Evolutionary conservation across 2,888 invertebrate species (phyloP).

Genomic region (Cheilosia vulpina): DNA sequence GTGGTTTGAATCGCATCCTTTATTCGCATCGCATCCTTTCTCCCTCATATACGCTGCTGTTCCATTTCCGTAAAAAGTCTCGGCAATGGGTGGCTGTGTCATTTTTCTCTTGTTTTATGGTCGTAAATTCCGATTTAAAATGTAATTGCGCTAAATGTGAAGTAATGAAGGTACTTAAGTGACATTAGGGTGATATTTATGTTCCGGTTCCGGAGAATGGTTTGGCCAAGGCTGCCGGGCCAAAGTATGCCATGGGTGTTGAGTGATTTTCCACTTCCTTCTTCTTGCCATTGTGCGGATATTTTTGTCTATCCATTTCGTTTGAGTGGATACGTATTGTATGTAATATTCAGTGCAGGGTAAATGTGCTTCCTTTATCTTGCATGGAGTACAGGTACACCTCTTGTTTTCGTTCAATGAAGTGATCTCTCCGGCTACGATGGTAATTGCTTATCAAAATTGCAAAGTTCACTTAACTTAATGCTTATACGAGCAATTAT

Average conservation of each 20-base stretch:
- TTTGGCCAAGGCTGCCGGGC: slow-evolving; percentile 9
- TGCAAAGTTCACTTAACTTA: slow-evolving; percentile 73
- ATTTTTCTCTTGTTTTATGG: slow-evolving; percentile 73
- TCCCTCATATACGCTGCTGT: background rate
- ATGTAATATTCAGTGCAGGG: background rate
- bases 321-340: background rate
- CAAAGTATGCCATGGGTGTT: slow-evolving; percentile 23
- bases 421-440: slow-evolving; percentile 40
- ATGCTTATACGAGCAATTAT: slow-evolving; percentile 62
- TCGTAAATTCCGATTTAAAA: slow-evolving; percentile 75
- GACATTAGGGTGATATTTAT: slow-evolving; percentile 74
- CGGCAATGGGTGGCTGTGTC: slow-evolving; percentile 56
- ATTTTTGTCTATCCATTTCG: background rate
- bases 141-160: slow-evolving; percentile 75
- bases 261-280: slow-evolving; percentile 55
- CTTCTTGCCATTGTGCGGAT: background rate
- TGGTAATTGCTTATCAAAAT: slow-evolving; percentile 72
- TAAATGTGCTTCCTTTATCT: background rate
- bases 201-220: slow-evolving; percentile 56
- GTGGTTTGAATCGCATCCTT: slow-evolving; percentile 64
- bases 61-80: slow-evolving; percentile 52
- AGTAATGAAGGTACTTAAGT: slow-evolving; percentile 75
- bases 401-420: slow-evolving; percentile 36
- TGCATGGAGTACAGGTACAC: background rate
- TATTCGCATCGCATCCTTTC: slow-evolving; percentile 63